Base-by-base conservation (phyloP, 2,888 invertebrate species). In the Ceraclea dissimilis region DNA sequence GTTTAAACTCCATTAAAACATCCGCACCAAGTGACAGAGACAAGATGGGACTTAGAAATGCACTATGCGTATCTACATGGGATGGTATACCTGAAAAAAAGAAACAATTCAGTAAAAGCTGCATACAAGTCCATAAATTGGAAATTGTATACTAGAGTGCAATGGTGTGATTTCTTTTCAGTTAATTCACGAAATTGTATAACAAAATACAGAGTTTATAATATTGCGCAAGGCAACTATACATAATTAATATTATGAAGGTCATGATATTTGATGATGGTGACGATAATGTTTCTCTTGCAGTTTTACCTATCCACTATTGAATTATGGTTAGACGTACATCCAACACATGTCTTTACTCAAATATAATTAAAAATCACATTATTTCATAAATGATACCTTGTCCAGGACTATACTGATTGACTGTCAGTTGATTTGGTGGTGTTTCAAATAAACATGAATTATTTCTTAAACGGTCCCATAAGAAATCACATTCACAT, bases 11-110 rank as follows among this genome's bases (percentile, higher is more conserved):
- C 94, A 97, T 96, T 1, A 93, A 80, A 52, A 90, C 82, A 56
- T 86, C 79, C 1, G 91, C 85, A 2, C 87, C 85, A 16, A 96
- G 75, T 2, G 95, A 96, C 0, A 98, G 69, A 0, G 94, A 93
- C 21, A 96, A 68, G 60, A 98, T 89, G 2, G 88, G 88, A 66
- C 88, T 87, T 63, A 90, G 87, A 72, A 98, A 99, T 0, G 93
- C 89, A 70, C 93, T 93, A 68, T 96, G 95, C 0, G 93, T 95
- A 69, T 99, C 98, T 18, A 95, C 85, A 72, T 99, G 98, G 0
- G 88, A 82, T 31, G 98, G 97, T 68, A 99, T 98, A 39, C 94
- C 93, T 89, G 66, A 11, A 70, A 69, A 62, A 62, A 47, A 6
- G 26, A 10, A 6, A 26, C 26, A n/a, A n/a, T n/a, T n/a, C n/a